phyloP scores from a whole-genome alignment of 92 coral and sea anemone genomes.

The Isaurus tuberculatus region DNA sequence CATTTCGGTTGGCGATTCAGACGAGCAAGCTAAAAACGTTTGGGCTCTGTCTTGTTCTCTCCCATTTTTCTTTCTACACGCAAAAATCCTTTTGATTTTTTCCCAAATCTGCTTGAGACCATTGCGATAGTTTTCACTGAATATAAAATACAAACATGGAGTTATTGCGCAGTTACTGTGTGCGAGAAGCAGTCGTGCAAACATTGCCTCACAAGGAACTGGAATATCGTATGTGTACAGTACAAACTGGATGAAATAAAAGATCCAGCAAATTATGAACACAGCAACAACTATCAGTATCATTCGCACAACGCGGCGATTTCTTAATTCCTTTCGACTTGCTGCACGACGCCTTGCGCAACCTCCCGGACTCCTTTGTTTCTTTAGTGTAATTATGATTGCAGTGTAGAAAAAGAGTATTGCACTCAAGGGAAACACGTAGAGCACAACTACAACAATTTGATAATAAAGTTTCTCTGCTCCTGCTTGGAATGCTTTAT shows the following conservation, averaged over 20 bases:
- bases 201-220: conserved; percentile 66
- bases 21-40: conserved; percentile 13
- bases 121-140: conserved; percentile 67
- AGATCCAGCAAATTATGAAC: conserved; percentile 69
- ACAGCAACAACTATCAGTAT: conserved; percentile 62
- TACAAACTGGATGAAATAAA: conserved; percentile 65
- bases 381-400: conserved; percentile 45
- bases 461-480: conserved; percentile 59
- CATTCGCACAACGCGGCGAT: conserved; percentile 69
- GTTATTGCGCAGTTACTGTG: conserved; percentile 69
- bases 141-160: conserved; percentile 63
- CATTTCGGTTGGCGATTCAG: conserved; percentile 15
- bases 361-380: conserved; percentile 39
- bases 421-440: conserved; percentile 53
- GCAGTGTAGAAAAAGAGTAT: conserved; percentile 63
- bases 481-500: conserved; percentile 51
- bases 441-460: conserved; percentile 53
- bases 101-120: conserved; percentile 47
- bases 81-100: not conserved
- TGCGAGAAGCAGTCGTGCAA: conserved; percentile 62
- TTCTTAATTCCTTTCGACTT: conserved; percentile 47
- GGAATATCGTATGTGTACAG: conserved; percentile 45
- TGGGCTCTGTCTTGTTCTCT: conserved; percentile 12
- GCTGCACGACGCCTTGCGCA: conserved; percentile 26
- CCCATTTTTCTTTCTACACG: not conserved